phyloP scores from a whole-genome alignment of 2,113 vertebrate genomes.

The Sialia sialis region DNA sequence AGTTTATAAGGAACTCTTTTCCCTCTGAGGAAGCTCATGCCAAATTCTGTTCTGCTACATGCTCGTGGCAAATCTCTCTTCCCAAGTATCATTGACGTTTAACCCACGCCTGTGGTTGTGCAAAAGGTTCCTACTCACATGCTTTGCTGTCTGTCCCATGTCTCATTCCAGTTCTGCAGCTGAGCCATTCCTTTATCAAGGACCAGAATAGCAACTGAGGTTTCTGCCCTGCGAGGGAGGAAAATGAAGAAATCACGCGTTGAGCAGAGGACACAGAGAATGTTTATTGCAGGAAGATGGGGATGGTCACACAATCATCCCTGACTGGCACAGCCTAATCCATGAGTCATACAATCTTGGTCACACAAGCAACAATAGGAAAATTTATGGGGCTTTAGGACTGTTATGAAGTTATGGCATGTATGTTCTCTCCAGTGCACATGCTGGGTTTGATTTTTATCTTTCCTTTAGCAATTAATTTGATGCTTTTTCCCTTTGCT shows the following conservation, averaged over 20 bases:
- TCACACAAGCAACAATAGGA: not conserved
- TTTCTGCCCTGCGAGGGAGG: not conserved
- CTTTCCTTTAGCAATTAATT: not conserved
- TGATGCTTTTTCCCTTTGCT: not conserved
- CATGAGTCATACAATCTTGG: not conserved
- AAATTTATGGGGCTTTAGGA: not conserved
- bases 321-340: not conserved
- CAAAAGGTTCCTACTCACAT: not conserved
- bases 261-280: not conserved
- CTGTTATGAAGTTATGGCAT: not conserved
- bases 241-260: not conserved
- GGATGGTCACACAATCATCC: not conserved
- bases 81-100: not conserved
- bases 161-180: not conserved
- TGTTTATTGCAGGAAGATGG: not conserved
- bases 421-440: not conserved
- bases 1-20: not conserved
- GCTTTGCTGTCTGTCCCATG: not conserved
- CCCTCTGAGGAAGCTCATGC: not conserved
- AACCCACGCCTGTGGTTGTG: not conserved
- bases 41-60: not conserved
- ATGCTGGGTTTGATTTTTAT: not conserved
- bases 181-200: slow-evolving; percentile 1
- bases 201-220: slow-evolving; percentile 19
- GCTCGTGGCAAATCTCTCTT: not conserved